Base-by-base conservation (phyloP, 2,113 vertebrate species). In the Sphaerodactylus townsendi region DNA sequence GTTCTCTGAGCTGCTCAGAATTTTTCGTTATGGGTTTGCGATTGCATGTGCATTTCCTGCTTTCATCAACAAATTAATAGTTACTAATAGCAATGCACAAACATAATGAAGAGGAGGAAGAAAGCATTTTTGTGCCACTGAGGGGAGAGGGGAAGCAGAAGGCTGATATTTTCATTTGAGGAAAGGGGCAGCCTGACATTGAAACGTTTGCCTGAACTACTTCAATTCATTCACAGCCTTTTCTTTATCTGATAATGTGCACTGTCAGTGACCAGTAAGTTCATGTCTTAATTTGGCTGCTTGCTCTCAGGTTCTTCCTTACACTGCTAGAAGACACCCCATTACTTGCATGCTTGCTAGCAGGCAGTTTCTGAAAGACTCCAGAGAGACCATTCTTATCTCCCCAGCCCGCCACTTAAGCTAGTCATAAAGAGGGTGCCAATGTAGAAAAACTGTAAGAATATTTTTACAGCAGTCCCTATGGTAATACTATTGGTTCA, bases 401-500 rank as follows among this genome's bases (percentile, higher is more conserved):
- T 7, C 71, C 30, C 14, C 46, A n/a, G n/a, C n/a, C n/a, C n/a
- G n/a, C n/a, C n/a, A n/a, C 64, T 64, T 79, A 64, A 21, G 23
- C 68, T 71, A 64, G 23, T 48, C 35, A 71, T 37, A 39, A 50
- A 78, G 44, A 78, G 75, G 37, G 59, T 8, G 13, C 37, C n/a
- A 68, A 19, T 13, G 15, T 25, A 28, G 15, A 77, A 69, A 23
- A 71, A 71, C 76, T 48, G 53, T 62, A 48, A 41, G 21, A 10
- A 1, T 68, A 35, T 65, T 66, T 83, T 76, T 21, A 4, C 23
- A 72, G 10, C 25, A 79, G 68, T 85, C 83, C 76, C 68, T n/a
- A 65, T 72, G 39, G 68, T 46, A 79, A 64, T 85, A 33, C 53
- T 85, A 85, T 85, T 79, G 83, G 79, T 79, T 85, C 33, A 62